These are phyloP conservation scores for Pseudocheirus occidentalis DNA, from an alignment of 2,797 vertebrate species.

Conservation along the genomic window DNA sequence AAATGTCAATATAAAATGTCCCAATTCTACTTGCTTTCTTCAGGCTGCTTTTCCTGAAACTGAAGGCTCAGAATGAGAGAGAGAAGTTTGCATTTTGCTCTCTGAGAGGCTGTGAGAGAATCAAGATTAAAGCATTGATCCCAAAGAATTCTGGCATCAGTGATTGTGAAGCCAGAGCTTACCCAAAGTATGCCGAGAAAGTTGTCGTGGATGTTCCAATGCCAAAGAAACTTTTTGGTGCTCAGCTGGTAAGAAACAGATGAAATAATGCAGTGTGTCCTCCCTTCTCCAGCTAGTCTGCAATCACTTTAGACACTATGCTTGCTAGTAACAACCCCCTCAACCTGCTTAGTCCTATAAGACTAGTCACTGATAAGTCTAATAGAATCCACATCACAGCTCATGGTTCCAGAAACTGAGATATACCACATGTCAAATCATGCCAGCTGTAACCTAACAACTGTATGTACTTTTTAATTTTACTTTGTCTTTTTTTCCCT, in stretches of 20 bases:
- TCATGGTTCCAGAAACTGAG: accelerated
- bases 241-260: conserved; percentile 86
- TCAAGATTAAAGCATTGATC: conserved; percentile 92
- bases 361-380: accelerated
- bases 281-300: accelerated
- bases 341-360: background rate
- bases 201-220: conserved; percentile 93
- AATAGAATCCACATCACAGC: accelerated
- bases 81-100: conserved; percentile 96
- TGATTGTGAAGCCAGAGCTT: conserved; percentile 90
- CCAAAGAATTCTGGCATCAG: conserved; percentile 89
- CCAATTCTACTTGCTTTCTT: background rate
- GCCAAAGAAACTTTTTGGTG: conserved; percentile 89
- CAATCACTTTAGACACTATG: accelerated
- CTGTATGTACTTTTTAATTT: background rate
- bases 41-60: conserved; percentile 94
- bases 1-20: accelerated
- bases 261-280: background rate
- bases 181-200: conserved; percentile 90
- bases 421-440: background rate
- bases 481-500: background rate
- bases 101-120: conserved; percentile 92
- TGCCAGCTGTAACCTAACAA: background rate
- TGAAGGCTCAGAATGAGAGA: conserved; percentile 91
- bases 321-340: background rate